Conservation (phyloP, 2,888 invertebrate genomes). For the Phaedon cochleariae region DNA sequence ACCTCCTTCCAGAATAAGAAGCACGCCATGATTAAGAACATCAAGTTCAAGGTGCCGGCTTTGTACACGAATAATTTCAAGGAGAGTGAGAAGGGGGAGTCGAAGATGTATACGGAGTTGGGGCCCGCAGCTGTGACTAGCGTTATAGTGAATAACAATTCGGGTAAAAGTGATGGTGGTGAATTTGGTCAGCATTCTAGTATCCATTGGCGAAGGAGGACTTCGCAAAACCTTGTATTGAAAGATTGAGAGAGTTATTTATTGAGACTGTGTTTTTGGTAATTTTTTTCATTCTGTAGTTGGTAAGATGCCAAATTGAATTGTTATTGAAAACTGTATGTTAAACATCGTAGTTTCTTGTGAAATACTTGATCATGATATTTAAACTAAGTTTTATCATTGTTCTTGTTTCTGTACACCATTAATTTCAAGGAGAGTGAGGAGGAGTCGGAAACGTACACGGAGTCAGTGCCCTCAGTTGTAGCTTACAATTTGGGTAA, state of each 20-base stretch:
- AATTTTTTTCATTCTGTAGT: not conserved
- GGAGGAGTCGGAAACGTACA: conserved; percentile 35
- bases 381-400: not conserved
- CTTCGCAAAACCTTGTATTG: conserved; percentile 56
- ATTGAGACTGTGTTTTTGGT: conserved; percentile 36
- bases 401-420: no score
- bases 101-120: conserved; percentile 43
- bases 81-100: conserved; percentile 24
- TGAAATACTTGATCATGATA: not conserved
- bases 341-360: not conserved
- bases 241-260: conserved; percentile 37
- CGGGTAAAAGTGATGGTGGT: conserved; percentile 14
- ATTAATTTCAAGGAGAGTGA: conserved; percentile 18
- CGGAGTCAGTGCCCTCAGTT: conserved; percentile 44
- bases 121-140: conserved; percentile 47
- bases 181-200: conserved; percentile 46
- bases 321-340: not conserved
- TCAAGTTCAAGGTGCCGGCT: conserved; percentile 61
- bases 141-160: conserved; percentile 54
- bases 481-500: conserved; percentile 39
- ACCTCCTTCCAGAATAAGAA: conserved; percentile 57
- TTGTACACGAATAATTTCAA: conserved; percentile 55
- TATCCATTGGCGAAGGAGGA: conserved; percentile 65
- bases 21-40: conserved; percentile 59
- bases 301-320: conserved; percentile 14